Evolutionary conservation across 1,140 invertebrate species (phyloP).

Genomic region (Rhynchophorus ferrugineus): DNA sequence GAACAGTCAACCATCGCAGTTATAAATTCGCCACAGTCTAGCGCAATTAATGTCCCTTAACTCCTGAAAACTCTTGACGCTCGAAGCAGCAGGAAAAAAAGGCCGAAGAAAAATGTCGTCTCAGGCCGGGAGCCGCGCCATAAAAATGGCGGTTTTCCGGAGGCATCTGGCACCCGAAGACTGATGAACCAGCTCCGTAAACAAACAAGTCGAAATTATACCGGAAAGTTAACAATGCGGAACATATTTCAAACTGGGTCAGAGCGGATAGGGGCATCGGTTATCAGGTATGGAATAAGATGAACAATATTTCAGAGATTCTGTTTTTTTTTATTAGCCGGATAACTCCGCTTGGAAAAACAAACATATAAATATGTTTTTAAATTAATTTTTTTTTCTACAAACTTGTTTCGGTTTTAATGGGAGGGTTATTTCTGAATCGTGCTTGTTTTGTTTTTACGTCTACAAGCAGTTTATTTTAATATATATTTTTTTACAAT

Average conservation of each 20-base stretch:
- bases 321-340: no score
- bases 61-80: neutral
- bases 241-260: neutral
- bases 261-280: no score
- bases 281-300: no score
- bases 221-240: neutral
- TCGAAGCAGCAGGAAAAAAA: neutral
- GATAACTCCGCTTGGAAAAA: no score
- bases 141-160: neutral
- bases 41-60: neutral
- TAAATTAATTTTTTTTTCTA: no score
- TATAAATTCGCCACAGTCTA: neutral
- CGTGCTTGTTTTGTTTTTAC: no score
- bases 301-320: no score
- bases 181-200: neutral
- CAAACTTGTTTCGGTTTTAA: no score
- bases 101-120: neutral
- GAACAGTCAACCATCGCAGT: neutral
- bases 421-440: no score
- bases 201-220: neutral
- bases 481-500: no score
- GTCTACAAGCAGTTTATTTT: no score
- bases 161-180: neutral
- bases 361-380: no score
- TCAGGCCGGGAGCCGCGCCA: neutral